phyloP scores from a whole-genome alignment of 2,113 vertebrate species.

The Orcinus orca region DNA sequence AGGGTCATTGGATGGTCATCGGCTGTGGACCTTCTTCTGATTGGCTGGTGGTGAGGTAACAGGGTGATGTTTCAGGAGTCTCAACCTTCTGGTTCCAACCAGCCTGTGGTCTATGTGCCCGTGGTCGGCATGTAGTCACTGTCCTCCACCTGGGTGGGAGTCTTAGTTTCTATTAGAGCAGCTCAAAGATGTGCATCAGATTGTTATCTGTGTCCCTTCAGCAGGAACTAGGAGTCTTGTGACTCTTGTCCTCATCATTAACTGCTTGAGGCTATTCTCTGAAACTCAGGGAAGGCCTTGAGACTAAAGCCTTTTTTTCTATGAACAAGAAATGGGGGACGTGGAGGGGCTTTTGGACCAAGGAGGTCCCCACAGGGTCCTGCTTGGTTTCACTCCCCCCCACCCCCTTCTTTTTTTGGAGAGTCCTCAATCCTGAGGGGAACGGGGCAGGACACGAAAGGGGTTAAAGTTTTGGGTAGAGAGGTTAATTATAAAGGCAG shows the following conservation, averaged over 20 bases:
- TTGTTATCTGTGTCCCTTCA: not conserved
- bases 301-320: no score
- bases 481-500: not conserved
- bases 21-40: not conserved
- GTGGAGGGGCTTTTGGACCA: no score
- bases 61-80: not conserved
- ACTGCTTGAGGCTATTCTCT: no score
- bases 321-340: no score
- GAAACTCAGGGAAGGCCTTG: no score
- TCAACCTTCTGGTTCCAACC: not conserved
- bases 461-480: not conserved
- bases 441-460: no score
- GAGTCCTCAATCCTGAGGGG: no score
- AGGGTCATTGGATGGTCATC: not conserved
- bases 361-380: no score
- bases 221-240: not conserved
- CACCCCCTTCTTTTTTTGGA: no score
- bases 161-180: not conserved
- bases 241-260: no score
- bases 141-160: not conserved
- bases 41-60: not conserved
- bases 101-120: not conserved
- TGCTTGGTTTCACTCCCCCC: no score
- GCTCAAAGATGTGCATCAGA: not conserved
- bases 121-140: not conserved